Evolutionary conservation across 92 coral and sea anemone genomes (phyloP).

Genomic region (Anthopleura xanthogrammica): DNA sequence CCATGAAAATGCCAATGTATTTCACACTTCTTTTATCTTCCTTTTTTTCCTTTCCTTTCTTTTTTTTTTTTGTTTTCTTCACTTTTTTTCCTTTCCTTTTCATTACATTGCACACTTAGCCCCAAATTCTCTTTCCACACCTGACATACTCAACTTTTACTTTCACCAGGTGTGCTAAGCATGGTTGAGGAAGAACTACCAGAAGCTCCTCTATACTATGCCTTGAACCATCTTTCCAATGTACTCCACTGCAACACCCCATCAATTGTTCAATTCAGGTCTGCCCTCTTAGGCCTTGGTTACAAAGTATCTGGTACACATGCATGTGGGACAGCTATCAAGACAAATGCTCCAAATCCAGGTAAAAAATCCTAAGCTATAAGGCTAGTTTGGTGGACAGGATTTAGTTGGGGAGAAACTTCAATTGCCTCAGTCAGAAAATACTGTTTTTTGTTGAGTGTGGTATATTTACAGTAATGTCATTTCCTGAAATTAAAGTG

Average conservation of each 20-base stretch:
- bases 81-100: background rate
- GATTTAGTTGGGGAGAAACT: background rate
- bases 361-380: conserved; percentile 45
- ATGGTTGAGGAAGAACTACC: conserved; percentile 76
- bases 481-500: no score
- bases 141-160: background rate
- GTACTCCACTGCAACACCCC: conserved; percentile 93
- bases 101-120: background rate
- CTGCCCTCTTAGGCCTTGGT: conserved; percentile 82
- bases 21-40: no score
- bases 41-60: no score
- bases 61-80: no score
- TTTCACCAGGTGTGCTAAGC: conserved; percentile 62
- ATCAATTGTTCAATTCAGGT: conserved; percentile 89
- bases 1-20: no score
- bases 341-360: conserved; percentile 86
- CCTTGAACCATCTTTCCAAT: conserved; percentile 77
- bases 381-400: background rate
- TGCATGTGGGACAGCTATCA: conserved; percentile 84
- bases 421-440: background rate
- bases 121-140: no score
- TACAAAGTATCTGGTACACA: conserved; percentile 88
- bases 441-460: no score
- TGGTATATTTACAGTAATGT: background rate
- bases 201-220: conserved; percentile 69